Evolutionary conservation across 1,140 invertebrate genomes (phyloP), one percentile per base, ranked within the genome.

Genomic region (Drosophila bifasciata): DNA sequence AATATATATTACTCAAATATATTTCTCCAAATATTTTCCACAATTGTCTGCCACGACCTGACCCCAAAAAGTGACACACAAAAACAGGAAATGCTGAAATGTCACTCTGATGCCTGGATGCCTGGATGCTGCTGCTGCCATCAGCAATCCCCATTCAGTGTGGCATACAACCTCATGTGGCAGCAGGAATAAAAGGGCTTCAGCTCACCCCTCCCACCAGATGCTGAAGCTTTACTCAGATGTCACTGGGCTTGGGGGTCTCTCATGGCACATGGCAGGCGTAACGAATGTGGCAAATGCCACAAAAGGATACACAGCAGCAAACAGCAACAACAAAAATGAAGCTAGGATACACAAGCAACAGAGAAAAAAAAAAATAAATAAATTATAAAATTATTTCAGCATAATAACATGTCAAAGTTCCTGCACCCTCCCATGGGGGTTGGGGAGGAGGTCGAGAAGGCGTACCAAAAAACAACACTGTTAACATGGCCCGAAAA

Each of bases 301-400:
- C 63, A 69, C 25, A 76, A 56, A 53, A 53, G n/a, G 49, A 49
- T 16, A 39, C n/a, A n/a, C n/a, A n/a, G n/a, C n/a, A n/a, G n/a
- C n/a, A n/a, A n/a, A n/a, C 23, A 41, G 36, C 39, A 28, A 28
- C 46, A 28, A 36, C 13, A n/a, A 21, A n/a, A n/a, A n/a, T n/a
- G n/a, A n/a, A n/a, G n/a, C n/a, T n/a, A n/a, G n/a, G n/a, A n/a
- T n/a, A n/a, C n/a, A n/a, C n/a, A n/a, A n/a, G n/a, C 7, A 2
- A 40, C 17, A 41, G n/a, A n/a, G n/a, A n/a, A n/a, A n/a, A n/a
- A n/a, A 49, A 41, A 78, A 85, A 89, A 85, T 88, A 90, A 88
- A 90, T 90, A 90, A 90, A 90, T 90, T 90, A 88, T 90, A 90
- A 90, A 90, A 90, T 81, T 88, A 84, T 88, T 78, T 79, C 79